Base-by-base conservation (phyloP, 2,888 invertebrate species). In the Sinohyriopsis cumingii region DNA sequence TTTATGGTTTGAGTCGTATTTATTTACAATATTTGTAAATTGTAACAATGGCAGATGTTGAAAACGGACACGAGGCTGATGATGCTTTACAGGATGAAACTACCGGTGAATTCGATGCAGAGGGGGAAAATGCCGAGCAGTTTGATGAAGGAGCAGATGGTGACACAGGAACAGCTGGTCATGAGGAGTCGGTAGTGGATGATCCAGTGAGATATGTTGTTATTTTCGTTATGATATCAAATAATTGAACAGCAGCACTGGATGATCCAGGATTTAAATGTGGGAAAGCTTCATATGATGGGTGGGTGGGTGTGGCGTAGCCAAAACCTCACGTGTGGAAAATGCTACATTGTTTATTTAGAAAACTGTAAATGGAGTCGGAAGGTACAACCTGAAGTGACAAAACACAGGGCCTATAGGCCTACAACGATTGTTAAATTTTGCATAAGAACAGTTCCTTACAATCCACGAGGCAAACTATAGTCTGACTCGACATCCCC, bases 161-260 rank as follows among this genome's bases (percentile, higher is more conserved):
- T 63, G 81, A 79, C 59, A 76, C 76, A 19, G 75, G 69, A 62
- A 68, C 75, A 24, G 73, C 76, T 55, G 76, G 72, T 18, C 68
- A 74, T 18, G 83, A 81, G 55, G 82, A 77, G 63, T 74, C 69
- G 68, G 75, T 72, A 59, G 75, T 82, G 25, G 85, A 85, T 63
- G 85, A 85, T 66, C 85, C 85, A 55, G 85, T 85, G 73, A 60
- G 75, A 59, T 55, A 68, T 73, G 19, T 63, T 63, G n/a, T 45
- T 22, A 22, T 25, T 56, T 9, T 57, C 59, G 2, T 24, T 24
- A 57, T 24, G n/a, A 57, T 24, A n/a, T 24, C 24, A 57, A n/a
- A 57, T 45, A 12, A 45, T 12, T 45, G 45, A 45, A 45, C 45
- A 45, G 1, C 45, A 45, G 33, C 33, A 33, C 6, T 3, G 33